Percentiles rank a stretch among this genome's conserved stretches.
Conservation (phyloP, 2,888 invertebrate species). For the Lysandra coridon region DNA sequence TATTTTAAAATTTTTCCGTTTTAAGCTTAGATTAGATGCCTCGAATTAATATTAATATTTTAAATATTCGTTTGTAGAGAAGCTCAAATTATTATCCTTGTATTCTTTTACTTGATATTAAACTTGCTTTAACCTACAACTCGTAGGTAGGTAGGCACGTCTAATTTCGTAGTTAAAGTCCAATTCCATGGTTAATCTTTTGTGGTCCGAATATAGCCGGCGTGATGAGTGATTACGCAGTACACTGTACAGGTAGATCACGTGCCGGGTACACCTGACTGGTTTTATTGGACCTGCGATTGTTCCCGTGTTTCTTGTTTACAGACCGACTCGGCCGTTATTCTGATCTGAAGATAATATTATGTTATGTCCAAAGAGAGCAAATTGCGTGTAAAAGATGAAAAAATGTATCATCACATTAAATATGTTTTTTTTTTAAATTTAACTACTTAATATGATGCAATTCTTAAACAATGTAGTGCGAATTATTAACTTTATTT, state of each 20-base stretch:
- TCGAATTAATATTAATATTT: background rate
- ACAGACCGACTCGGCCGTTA: background rate
- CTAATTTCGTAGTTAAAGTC: background rate
- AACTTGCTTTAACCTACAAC: background rate
- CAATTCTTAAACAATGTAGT: background rate
- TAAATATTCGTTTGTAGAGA: background rate
- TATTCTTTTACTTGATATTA: too few species aligned
- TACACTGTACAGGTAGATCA: background rate
- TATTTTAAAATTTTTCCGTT: too few species aligned
- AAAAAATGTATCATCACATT: background rate
- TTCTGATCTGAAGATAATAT: too few species aligned
- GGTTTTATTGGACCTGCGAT: background rate
- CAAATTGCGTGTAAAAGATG: background rate
- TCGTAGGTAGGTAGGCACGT: background rate
- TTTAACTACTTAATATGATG: background rate
- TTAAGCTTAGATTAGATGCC: background rate
- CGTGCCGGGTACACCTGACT: constrained; percentile 7
- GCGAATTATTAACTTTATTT: background rate
- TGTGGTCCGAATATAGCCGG: background rate
- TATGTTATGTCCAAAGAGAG: background rate
- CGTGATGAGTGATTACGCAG: background rate
- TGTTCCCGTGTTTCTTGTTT: background rate
- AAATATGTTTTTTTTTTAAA: too few species aligned
- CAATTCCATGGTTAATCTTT: background rate
- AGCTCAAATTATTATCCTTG: background rate